A percentile compares a stretch with the other conserved stretches of the same genome.
Evolutionary conservation across 92 coral and sea anemone species (phyloP).

Genomic region (Phenganax marumi): DNA sequence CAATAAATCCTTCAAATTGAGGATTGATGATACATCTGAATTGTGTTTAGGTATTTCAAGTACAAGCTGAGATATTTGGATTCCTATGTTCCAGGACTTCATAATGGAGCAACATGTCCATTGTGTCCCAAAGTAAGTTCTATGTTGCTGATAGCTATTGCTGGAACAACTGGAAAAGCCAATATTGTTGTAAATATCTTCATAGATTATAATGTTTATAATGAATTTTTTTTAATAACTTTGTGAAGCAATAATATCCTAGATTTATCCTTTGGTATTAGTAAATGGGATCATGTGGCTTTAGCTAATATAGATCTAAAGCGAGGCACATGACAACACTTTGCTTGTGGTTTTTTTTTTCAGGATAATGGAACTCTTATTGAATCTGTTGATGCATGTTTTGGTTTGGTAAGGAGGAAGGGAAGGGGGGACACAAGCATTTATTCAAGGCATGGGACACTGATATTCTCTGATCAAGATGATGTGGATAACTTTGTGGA

Average conservation of each 20-base stretch:
- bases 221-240: background rate
- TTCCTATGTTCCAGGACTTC: conserved; percentile 39
- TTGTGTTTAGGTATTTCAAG: conserved; percentile 48
- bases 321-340: background rate
- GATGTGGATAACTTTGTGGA: conserved; percentile 64
- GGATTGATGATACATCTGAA: background rate
- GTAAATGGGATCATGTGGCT: no score
- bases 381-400: conserved; percentile 69
- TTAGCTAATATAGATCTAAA: background rate
- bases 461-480: conserved; percentile 65
- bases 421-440: conserved; percentile 48
- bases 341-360: background rate
- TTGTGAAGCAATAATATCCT: background rate
- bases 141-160: no score
- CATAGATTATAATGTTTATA: background rate
- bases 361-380: conserved; percentile 60
- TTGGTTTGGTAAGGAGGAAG: conserved; percentile 62
- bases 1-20: no score
- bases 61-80: conserved; percentile 50
- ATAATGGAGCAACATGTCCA: conserved; percentile 62
- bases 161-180: no score
- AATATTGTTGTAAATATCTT: background rate
- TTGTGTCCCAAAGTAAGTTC: conserved; percentile 60
- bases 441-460: conserved; percentile 58
- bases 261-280: no score